These are phyloP conservation scores for Vanessa cardui DNA, from an alignment of 2,888 invertebrate species.

Conservation along the genomic window DNA sequence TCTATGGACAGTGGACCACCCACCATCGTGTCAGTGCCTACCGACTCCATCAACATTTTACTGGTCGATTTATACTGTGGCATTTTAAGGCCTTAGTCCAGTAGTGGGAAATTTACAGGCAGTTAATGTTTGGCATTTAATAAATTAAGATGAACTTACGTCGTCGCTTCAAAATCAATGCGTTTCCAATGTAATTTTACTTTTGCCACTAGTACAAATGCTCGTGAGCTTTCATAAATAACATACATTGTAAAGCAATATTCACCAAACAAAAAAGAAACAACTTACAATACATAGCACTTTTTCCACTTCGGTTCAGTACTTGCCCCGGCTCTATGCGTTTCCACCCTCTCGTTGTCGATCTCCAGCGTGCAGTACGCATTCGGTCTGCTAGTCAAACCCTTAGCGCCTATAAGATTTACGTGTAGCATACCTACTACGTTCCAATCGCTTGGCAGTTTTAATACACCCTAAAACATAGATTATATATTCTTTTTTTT, in stretches of 20 bases:
- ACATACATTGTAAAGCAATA: neutral
- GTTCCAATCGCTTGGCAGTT: constrained; percentile 53
- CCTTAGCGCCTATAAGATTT: constrained; percentile 63
- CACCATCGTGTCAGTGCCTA: too few species aligned
- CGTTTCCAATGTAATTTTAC: too few species aligned
- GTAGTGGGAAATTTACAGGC: too few species aligned
- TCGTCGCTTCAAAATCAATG: too few species aligned
- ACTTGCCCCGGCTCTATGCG: constrained; percentile 52
- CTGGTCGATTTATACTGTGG: too few species aligned
- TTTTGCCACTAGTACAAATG: too few species aligned
- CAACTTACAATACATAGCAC: constrained; percentile 67
- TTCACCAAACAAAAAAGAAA: too few species aligned
- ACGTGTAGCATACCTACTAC: constrained; percentile 67
- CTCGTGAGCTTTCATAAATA: neutral
- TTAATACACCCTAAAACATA: constrained; percentile 52
- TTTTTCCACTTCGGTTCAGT: constrained; percentile 68
- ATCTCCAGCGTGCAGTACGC: constrained; percentile 69
- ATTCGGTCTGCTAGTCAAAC: constrained; percentile 58
- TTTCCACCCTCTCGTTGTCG: constrained; percentile 70
- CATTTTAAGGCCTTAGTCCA: too few species aligned
- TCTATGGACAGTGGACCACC: too few species aligned
- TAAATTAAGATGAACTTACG: too few species aligned
- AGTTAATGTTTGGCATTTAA: too few species aligned
- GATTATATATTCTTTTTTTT: neutral
- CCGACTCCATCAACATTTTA: too few species aligned